Conservation (phyloP, 2,888 invertebrate species). For the Chamaedrilus cognettii region DNA sequence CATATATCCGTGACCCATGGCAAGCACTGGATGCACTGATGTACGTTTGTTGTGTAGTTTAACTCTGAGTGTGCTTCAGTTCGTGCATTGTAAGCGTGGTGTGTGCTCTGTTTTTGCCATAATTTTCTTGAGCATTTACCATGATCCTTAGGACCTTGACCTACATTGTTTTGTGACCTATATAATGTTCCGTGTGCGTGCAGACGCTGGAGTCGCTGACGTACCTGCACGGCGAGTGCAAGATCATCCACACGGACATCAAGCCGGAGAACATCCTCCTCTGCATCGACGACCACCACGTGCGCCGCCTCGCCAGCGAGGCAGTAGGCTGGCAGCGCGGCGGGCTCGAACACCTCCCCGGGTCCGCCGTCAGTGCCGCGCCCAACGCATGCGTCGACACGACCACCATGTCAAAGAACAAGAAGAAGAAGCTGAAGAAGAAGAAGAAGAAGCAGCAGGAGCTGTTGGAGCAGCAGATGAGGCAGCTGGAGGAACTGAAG, state of each 20-base stretch:
- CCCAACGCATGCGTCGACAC: slow-evolving; percentile 57
- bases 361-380: slow-evolving; percentile 69
- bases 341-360: slow-evolving; percentile 82
- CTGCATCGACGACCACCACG: slow-evolving; percentile 87
- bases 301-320: slow-evolving; percentile 88
- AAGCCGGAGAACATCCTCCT: slow-evolving; percentile 84
- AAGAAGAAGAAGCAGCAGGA: slow-evolving; percentile 79
- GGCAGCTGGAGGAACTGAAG: slow-evolving; percentile 23
- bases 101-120: too few relatives aligned
- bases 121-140: too few relatives aligned
- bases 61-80: too few relatives aligned
- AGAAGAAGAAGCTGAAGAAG: slow-evolving; percentile 97
- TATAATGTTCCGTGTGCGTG: too few relatives aligned
- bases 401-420: slow-evolving; percentile 69
- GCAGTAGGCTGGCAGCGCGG: slow-evolving; percentile 92
- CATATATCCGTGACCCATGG: too few relatives aligned
- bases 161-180: too few relatives aligned
- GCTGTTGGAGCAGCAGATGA: slow-evolving; percentile 34
- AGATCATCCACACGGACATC: slow-evolving; percentile 74
- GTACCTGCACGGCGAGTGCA: slow-evolving; percentile 96
- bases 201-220: slow-evolving; percentile 79
- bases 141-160: too few relatives aligned
- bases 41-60: too few relatives aligned
- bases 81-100: too few relatives aligned
- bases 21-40: too few relatives aligned